phyloP scores from a whole-genome alignment of 2,113 vertebrate genomes.

The Laterallus jamaicensis region DNA sequence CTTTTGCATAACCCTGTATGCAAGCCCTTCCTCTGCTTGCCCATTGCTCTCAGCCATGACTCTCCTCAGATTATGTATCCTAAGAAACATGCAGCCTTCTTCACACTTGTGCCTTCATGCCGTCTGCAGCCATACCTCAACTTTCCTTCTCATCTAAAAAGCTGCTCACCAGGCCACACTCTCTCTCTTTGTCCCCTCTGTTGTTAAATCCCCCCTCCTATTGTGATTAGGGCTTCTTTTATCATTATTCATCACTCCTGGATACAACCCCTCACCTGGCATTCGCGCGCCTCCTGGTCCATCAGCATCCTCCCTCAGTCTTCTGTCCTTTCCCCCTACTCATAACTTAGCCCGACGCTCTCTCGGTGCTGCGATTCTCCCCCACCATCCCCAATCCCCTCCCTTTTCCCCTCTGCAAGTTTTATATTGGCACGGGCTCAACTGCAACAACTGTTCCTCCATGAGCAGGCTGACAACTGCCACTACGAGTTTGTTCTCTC shows the following conservation, averaged over 20 bases:
- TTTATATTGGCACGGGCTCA: slow-evolving; percentile 54
- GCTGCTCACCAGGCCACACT: background rate
- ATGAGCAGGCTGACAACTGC: slow-evolving; percentile 65
- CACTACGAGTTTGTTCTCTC: slow-evolving; percentile 65
- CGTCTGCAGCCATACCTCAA: background rate
- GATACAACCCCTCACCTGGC: background rate
- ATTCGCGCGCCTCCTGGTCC: background rate
- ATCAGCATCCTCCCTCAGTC: background rate
- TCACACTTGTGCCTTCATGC: background rate
- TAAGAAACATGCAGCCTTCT: background rate
- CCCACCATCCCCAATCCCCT: background rate
- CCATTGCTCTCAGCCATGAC: background rate
- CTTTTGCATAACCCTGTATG: background rate
- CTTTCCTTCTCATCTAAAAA: background rate
- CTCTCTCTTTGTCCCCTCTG: background rate
- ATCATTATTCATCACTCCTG: background rate
- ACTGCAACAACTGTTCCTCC: slow-evolving; percentile 61
- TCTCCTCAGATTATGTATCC: background rate
- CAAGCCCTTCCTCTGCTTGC: background rate
- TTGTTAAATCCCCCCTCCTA: background rate
- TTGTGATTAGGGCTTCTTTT: background rate
- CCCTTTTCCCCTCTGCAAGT: slow-evolving; percentile 39
- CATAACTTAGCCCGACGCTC: background rate
- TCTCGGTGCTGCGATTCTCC: slow-evolving; percentile 10
- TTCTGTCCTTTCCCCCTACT: background rate